Evolutionary conservation across 2,797 vertebrate species (phyloP), one percentile per base, ranked within the genome.

Genomic region (Galaxias olidus): DNA sequence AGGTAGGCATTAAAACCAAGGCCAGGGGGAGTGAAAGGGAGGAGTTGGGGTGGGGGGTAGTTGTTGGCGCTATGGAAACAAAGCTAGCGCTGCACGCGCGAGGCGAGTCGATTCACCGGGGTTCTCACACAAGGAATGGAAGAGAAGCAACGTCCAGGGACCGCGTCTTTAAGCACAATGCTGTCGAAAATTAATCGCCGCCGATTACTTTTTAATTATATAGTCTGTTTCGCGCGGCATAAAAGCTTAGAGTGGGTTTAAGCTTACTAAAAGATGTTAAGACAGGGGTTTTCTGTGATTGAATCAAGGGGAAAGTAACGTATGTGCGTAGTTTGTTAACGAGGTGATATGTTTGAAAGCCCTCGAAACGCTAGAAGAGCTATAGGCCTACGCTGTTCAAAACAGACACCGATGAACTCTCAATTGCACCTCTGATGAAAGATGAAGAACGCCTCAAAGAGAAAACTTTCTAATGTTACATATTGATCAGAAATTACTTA

Each of bases 151-250:
- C 18, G 55, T 68, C 43, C 5, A 4, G 68, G 73, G 74, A 70
- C 73, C 50, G 54, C 41, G 56, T 17, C 71, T 77, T 70, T 77
- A 71, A 75, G 65, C 66, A 62, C 82, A 71, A 56, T 10, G 53
- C 86, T 85, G 84, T 88, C 81, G 76, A 83, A 86, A 83, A 81
- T 76, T 74, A 89, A 91, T 86, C 83, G 50, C 81, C 8, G 51
- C 64, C 30, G 69, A 81, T 87, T 87, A 79, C 78, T 88, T 87
- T 88, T 86, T 86, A 87, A 90, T 86, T 84, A 84, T 84, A 84
- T 85, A 85, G 87, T 82, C 76, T 75, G 76, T 69, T 82, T 77
- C 7, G 41, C 70, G 70, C 73, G 4, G 71, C 66, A 64, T 72
- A 4, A 77, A 76, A 74, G 90, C 87, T 91, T 87, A 88, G 48